Percentiles rank a stretch among this genome's conserved stretches.
Conservation (phyloP, 2,888 invertebrate genomes). For the Esperia sulphurella region DNA sequence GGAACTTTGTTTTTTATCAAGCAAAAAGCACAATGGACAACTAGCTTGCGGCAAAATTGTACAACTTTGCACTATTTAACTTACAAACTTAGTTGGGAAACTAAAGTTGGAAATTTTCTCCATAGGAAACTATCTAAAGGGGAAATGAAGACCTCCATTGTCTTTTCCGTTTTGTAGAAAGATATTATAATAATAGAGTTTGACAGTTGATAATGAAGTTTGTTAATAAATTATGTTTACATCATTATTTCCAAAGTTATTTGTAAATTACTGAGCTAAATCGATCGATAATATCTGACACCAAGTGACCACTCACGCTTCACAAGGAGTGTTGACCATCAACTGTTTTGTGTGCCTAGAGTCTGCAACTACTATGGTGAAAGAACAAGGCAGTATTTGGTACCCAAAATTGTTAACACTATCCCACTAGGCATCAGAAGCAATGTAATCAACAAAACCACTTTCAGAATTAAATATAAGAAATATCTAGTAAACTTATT, state of each 20-base stretch:
- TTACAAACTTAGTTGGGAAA: constrained; percentile 41
- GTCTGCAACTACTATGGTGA: too few species aligned
- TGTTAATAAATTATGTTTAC: constrained; percentile 26
- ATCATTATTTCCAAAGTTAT: constrained; percentile 11
- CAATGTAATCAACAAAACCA: too few species aligned
- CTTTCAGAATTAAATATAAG: too few species aligned
- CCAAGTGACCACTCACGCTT: too few species aligned
- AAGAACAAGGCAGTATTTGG: too few species aligned
- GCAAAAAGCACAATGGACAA: constrained; percentile 36
- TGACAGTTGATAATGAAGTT: constrained; percentile 15
- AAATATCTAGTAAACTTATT: too few species aligned
- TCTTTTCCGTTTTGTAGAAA: constrained; percentile 27
- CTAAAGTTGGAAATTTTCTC: constrained; percentile 30
- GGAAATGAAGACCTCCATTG: constrained; percentile 35
- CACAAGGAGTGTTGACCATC: too few species aligned
- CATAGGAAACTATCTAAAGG: constrained; percentile 39
- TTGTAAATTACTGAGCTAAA: constrained; percentile 8
- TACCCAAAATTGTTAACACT: too few species aligned
- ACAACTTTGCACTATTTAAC: constrained; percentile 64
- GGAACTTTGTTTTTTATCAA: constrained; percentile 38
- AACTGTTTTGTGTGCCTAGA: too few species aligned
- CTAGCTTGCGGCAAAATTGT: constrained; percentile 54
- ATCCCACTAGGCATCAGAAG: too few species aligned
- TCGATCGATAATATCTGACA: too few species aligned
- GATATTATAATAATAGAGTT: constrained; percentile 26